Evolutionary conservation across 2,113 vertebrate species (phyloP).

Genomic region (Athene noctua): DNA sequence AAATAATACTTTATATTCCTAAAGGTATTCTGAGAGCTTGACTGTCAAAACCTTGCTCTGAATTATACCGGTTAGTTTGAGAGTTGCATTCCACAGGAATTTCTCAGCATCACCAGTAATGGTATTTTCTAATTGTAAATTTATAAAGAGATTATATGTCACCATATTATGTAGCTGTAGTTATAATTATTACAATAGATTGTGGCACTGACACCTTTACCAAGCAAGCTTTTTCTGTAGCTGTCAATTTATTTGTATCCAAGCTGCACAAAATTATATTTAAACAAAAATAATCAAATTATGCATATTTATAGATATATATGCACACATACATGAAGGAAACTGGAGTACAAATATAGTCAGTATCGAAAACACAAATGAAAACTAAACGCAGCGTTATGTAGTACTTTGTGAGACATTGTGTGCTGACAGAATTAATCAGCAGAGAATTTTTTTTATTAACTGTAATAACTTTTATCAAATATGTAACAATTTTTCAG

Average conservation of each 20-base stretch:
- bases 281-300: neutral
- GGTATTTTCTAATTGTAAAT: neutral
- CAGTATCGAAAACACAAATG: neutral
- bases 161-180: fast-evolving
- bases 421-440: neutral
- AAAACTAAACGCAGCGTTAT: neutral
- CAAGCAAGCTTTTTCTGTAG: neutral
- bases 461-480: neutral
- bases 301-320: neutral
- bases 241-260: neutral
- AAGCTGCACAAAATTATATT: neutral
- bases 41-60: neutral
- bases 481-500: neutral
- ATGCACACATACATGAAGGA: neutral
- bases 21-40: neutral
- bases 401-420: neutral
- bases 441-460: neutral
- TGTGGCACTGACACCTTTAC: neutral
- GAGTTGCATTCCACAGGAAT: neutral
- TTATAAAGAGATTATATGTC: neutral
- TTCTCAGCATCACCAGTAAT: neutral
- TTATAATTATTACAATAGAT: neutral
- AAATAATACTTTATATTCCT: neutral
- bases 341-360: neutral
- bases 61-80: neutral